Evolutionary conservation across 2,888 invertebrate genomes (phyloP).

Genomic region (Ophion ellenae): DNA sequence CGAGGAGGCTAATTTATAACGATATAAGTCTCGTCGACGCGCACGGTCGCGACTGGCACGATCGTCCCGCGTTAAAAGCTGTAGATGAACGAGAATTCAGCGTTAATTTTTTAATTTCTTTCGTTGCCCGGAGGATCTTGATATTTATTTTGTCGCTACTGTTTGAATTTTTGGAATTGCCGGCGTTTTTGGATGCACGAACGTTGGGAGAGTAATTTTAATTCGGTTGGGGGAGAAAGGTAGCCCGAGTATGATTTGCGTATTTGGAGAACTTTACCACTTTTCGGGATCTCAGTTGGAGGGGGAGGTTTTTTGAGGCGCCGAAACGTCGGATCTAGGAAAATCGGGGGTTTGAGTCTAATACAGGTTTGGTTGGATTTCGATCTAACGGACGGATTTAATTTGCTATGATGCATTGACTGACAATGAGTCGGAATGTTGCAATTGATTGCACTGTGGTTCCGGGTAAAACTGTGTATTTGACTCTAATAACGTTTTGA

Average conservation of each 20-base stretch:
- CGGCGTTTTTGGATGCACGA: not conserved
- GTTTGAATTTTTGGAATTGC: not conserved
- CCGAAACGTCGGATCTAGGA: too few species aligned
- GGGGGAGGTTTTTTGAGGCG: too few species aligned
- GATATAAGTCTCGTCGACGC: slow-evolving; percentile 36
- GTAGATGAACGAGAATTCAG: slow-evolving; percentile 3
- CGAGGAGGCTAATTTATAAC: slow-evolving; percentile 61
- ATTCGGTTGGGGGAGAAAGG: not conserved
- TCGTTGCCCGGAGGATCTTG: slow-evolving; percentile 1
- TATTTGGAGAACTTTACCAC: not conserved
- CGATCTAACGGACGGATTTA: too few species aligned
- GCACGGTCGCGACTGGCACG: slow-evolving; percentile 53
- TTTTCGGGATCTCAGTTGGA: too few species aligned
- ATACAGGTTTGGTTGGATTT: too few species aligned
- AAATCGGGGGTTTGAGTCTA: too few species aligned
- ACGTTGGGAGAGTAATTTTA: not conserved
- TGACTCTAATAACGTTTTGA: too few species aligned
- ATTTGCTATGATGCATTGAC: too few species aligned
- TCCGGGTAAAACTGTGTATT: too few species aligned
- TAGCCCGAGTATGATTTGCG: not conserved
- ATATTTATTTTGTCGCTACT: not conserved
- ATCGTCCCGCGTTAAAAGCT: slow-evolving; percentile 5
- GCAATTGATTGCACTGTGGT: too few species aligned
- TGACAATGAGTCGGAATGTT: too few species aligned
- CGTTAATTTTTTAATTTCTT: slow-evolving; percentile 30